A percentile compares a stretch with the other conserved stretches of the same genome.
Conservation (phyloP, 2,888 invertebrate species). For the Ashinkailepas kermadecensis region DNA sequence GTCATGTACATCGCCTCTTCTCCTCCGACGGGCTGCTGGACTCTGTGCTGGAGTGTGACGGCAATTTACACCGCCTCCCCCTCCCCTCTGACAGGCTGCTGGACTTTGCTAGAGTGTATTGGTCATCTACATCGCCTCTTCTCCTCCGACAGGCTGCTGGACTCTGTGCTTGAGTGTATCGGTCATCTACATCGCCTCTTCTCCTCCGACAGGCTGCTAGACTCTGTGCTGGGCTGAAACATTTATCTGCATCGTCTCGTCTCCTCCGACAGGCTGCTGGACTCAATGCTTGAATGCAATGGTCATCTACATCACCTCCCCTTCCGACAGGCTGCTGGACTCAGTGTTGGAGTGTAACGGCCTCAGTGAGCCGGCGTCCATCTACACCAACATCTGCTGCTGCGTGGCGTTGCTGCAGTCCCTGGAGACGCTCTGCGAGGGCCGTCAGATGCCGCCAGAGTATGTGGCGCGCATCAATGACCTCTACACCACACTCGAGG, state of each 20-base stretch:
- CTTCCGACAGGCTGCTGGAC: not conserved
- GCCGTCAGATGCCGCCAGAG: slow-evolving; percentile 25
- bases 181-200: no score
- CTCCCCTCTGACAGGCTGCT: no score
- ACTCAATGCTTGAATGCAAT: not conserved
- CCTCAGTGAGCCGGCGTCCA: slow-evolving; percentile 25
- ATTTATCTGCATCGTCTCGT: no score
- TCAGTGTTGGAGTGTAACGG: slow-evolving; percentile 29
- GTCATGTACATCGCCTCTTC: no score
- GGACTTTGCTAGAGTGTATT: no score
- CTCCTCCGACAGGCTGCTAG: not conserved
- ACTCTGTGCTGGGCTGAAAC: not conserved
- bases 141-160: not conserved
- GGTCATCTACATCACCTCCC: no score
- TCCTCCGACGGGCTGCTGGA: no score
- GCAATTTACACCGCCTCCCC: no score
- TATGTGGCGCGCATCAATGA: slow-evolving; percentile 28
- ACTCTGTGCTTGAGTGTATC: not conserved
- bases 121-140: no score
- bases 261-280: not conserved
- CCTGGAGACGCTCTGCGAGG: slow-evolving; percentile 30
- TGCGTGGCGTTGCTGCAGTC: slow-evolving; percentile 29
- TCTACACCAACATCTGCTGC: slow-evolving; percentile 26
- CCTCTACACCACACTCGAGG: slow-evolving; percentile 28
- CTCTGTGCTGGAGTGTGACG: no score